Evolutionary conservation across 2,888 invertebrate genomes (phyloP).

Genomic region (Campaea margaritaria): DNA sequence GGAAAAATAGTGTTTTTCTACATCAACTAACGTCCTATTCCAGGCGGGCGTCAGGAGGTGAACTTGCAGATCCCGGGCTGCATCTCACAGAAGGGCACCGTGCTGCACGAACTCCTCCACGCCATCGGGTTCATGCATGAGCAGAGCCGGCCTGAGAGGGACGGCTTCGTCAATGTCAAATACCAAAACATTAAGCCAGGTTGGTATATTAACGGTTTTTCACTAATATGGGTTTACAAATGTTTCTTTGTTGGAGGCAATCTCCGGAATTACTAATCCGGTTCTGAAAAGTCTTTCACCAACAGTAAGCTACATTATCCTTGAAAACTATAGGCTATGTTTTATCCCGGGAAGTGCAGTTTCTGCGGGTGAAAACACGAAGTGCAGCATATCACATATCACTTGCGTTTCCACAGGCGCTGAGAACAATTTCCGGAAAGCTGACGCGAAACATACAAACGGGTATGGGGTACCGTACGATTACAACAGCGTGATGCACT

Average conservation of each 20-base stretch:
- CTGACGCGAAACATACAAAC: constrained; percentile 80
- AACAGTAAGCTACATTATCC: too few species aligned
- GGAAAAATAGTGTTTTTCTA: too few species aligned
- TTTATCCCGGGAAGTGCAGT: too few species aligned
- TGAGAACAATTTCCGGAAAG: constrained; percentile 89
- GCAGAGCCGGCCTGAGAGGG: constrained; percentile 91
- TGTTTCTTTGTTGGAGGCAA: too few species aligned
- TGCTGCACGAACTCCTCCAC: constrained; percentile 92
- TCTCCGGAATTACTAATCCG: too few species aligned
- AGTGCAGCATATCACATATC: too few species aligned
- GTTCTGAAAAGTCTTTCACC: too few species aligned
- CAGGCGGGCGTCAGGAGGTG: constrained; percentile 86
- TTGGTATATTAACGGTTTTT: constrained; percentile 48
- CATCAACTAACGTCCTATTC: neutral
- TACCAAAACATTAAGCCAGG: constrained; percentile 89
- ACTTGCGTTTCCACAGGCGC: constrained; percentile 74
- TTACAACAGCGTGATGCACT: constrained; percentile 94
- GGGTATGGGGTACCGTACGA: constrained; percentile 91
- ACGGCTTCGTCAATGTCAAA: constrained; percentile 87
- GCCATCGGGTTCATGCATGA: constrained; percentile 93
- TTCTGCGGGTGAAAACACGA: too few species aligned
- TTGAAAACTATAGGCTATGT: too few species aligned
- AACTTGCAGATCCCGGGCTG: constrained; percentile 92
- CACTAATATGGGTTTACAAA: too few species aligned
- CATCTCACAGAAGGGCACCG: constrained; percentile 89